Base-by-base conservation (phyloP, 2,797 vertebrate species). In the Phoebastria nigripes region DNA sequence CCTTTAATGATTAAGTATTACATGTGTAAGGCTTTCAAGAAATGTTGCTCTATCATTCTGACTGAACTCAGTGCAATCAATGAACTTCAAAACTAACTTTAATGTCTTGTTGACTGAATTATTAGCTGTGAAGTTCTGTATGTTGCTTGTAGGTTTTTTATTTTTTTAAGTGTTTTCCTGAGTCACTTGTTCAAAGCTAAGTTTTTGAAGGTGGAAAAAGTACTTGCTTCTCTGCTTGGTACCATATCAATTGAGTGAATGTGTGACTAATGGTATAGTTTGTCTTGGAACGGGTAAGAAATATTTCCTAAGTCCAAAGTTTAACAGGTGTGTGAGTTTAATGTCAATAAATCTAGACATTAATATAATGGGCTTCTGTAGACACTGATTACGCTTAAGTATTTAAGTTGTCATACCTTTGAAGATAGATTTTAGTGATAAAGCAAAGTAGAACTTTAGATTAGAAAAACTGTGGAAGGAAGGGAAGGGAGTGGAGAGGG, bases 301-400 rank as follows among this genome's bases (percentile, higher is more conserved):
- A 37, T 86, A 82, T 91, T 96, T 97, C 55, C 58, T 15, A 74
- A 96, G 94, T 97, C 92, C 90, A 89, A 95, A 97, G 94, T 97
- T 93, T 87, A 97, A 89, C 71, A 93, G 85, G 83, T 89, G 91
- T 97, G 79, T 89, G 78, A 92, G 67, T 70, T 93, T 95, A 87
- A 92, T 76, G 47, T 95, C 87, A 96, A 80, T 78, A 96, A 83
- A 94, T 95, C 87, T 51, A 82, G 65, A 94, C 94, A 78, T 93
- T 59, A 95, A 79, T 89, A 81, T 33, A 93, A 66, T 93, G 54
- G 47, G 15, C 74, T 94, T 91, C 59, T 85, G 56, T 87, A 74
- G 89, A 54, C 49, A 52, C 56, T 47, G 78, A 62, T 56, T 94
- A 52, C 29, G 15, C 49, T 41, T 12, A 12, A 84, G 21, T 86